These are phyloP conservation scores for Palaemon carinicauda DNA, from an alignment of 1,140 invertebrate genomes.

Conservation along the genomic window DNA sequence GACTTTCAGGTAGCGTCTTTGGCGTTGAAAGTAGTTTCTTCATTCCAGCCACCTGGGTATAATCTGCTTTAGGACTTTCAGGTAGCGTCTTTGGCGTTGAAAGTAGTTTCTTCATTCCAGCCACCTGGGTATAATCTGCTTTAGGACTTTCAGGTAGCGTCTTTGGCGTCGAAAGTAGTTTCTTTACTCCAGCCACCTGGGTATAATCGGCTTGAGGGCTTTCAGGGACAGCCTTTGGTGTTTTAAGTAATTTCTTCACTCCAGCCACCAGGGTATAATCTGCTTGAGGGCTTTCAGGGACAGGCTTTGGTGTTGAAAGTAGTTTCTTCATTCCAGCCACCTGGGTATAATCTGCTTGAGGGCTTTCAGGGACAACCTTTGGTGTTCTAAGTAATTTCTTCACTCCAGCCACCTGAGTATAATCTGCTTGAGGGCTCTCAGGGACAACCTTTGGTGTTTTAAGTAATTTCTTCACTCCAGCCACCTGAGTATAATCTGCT, in stretches of 20 bases:
- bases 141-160: background rate
- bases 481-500: conserved; percentile 43
- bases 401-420: conserved; percentile 54
- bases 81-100: conserved; percentile 21
- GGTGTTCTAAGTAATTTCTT: conserved; percentile 33
- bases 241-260: conserved; percentile 56
- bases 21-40: conserved; percentile 35
- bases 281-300: conserved; percentile 40
- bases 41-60: conserved; percentile 54
- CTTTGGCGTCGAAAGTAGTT: conserved; percentile 22
- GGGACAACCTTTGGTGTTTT: conserved; percentile 26
- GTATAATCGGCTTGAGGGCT: conserved; percentile 46
- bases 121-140: conserved; percentile 43
- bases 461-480: conserved; percentile 30
- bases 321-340: background rate
- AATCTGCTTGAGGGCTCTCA: conserved; percentile 36
- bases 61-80: conserved; percentile 37
- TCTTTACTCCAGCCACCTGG: conserved; percentile 36
- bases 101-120: conserved; percentile 33
- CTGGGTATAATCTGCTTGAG: background rate
- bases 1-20: background rate
- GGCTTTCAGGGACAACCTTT: background rate
- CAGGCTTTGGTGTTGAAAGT: background rate
- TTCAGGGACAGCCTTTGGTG: conserved; percentile 25
- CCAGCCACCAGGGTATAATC: conserved; percentile 24